These are phyloP conservation scores for Troilus luridus DNA, from an alignment of 2,888 invertebrate species.

Conservation along the genomic window DNA sequence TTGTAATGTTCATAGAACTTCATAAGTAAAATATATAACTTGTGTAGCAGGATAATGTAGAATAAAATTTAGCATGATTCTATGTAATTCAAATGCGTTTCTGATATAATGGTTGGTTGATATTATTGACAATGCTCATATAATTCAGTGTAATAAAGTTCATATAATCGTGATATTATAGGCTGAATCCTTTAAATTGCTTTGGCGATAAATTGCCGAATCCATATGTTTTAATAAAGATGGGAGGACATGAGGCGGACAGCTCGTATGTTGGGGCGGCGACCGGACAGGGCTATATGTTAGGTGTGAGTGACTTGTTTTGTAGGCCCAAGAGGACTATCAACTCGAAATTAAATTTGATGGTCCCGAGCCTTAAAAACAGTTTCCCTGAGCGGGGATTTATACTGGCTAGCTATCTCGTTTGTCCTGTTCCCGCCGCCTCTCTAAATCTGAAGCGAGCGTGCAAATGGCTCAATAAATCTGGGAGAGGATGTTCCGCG, in stretches of 20 bases:
- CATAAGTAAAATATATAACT: too few relatives aligned
- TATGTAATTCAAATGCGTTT: too few relatives aligned
- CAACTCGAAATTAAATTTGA: slow-evolving; percentile 32
- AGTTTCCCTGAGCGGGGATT: slow-evolving; percentile 16
- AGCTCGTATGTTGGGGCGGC: neutral
- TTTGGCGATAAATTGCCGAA: neutral
- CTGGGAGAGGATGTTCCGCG: neutral
- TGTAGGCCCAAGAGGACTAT: slow-evolving; percentile 13
- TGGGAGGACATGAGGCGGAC: neutral
- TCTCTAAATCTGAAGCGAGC: slow-evolving; percentile 11
- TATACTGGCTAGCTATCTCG: neutral
- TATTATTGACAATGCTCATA: too few relatives aligned
- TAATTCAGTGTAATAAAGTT: too few relatives aligned
- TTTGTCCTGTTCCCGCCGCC: slow-evolving; percentile 13
- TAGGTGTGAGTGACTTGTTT: slow-evolving; percentile 20
- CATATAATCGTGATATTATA: neutral
- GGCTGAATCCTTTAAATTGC: neutral
- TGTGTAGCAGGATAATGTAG: too few relatives aligned
- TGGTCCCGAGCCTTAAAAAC: slow-evolving; percentile 9
- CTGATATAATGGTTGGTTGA: too few relatives aligned
- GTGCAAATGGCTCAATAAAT: slow-evolving; percentile 40
- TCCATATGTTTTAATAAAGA: neutral
- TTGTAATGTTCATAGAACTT: too few relatives aligned
- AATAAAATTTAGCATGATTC: too few relatives aligned
- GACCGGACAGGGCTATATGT: slow-evolving; percentile 5